Evolutionary conservation across 2,888 invertebrate genomes (phyloP), one percentile per base, ranked within the genome.

Genomic region (Andrena fulva): DNA sequence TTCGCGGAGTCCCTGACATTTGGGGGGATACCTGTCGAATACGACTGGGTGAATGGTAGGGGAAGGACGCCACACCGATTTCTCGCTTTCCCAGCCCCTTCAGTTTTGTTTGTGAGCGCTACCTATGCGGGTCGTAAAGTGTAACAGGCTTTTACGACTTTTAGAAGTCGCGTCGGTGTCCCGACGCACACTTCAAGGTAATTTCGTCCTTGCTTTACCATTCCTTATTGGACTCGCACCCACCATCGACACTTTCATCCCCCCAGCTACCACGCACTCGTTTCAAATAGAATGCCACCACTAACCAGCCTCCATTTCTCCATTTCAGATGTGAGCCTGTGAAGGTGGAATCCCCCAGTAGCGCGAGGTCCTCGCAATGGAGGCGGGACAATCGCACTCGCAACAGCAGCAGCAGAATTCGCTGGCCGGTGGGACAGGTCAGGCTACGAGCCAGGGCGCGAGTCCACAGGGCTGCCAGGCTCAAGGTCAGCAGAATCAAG

Each of bases 311-410:
- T 5, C 24, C 12, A 2, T 29, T 52, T 10, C 52, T 59, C 6
- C 68, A 75, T 89, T 90, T 0, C 90, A 93, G 93, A 93, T 93
- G 93, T 93, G 92, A 93, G 90, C 91, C 89, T 80, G 85, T 88
- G 90, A 91, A 80, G 90, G 87, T 89, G 89, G 89, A 89, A 90
- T 85, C 87, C 84, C 83, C 85, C 89, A 90, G 89, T 87, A 90
- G 90, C 80, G 91, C 87, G 89, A 90, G 92, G 92, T 92, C 90
- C 89, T 90, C 91, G 92, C 91, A 94, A 95, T 96, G 92, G 96
- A 96, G 82, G 96, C 96, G 92, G 95, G 95, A 90, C 80, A 92
- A 92, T 94, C 83, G 89, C 92, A 31, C 93, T 95, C n/a, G 94
- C 95, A 90, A 84, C 91, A 69, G 86, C 90, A 85, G 81, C 82